Evolutionary conservation across 2,113 vertebrate species (phyloP).

Genomic region (Oryzias curvinotus): DNA sequence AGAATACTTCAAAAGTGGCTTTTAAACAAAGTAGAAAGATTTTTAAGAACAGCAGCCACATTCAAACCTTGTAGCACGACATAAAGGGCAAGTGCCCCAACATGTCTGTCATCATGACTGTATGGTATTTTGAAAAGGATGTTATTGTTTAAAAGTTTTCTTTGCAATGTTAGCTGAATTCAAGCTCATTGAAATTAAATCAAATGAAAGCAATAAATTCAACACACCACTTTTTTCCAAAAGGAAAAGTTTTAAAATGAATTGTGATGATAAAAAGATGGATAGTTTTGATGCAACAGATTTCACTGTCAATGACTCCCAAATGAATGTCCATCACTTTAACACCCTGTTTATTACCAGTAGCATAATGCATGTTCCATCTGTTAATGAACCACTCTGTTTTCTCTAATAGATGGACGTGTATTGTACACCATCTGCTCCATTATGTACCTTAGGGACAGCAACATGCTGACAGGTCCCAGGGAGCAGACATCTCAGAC

Average conservation of each 20-base stretch:
- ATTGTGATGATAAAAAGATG: too few relatives aligned
- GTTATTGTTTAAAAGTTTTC: too few relatives aligned
- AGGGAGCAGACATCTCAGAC: slow-evolving; percentile 61
- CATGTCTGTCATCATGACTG: too few relatives aligned
- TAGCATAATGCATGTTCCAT: slow-evolving; percentile 27
- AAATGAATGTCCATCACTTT: slow-evolving; percentile 31
- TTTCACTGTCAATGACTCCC: slow-evolving; percentile 1
- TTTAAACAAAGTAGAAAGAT: too few relatives aligned
- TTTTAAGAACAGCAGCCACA: too few relatives aligned
- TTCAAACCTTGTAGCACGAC: too few relatives aligned
- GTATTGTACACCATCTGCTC: slow-evolving; percentile 37
- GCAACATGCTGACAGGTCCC: slow-evolving; percentile 32
- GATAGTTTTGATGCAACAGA: too few relatives aligned
- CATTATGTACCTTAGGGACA: slow-evolving; percentile 44
- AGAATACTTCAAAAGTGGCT: too few relatives aligned
- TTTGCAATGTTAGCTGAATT: background rate
- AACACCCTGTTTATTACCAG: slow-evolving; percentile 4
- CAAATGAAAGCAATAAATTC: background rate
- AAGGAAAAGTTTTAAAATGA: too few relatives aligned
- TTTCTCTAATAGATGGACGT: slow-evolving; percentile 65
- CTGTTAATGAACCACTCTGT: slow-evolving; percentile 24
- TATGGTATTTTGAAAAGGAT: too few relatives aligned
- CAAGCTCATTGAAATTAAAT: background rate
- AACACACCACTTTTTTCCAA: too few relatives aligned
- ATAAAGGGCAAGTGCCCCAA: too few relatives aligned